These are phyloP conservation scores for Psilopogon haemacephalus DNA, from an alignment of 2,113 vertebrate genomes.

Conservation along the genomic window DNA sequence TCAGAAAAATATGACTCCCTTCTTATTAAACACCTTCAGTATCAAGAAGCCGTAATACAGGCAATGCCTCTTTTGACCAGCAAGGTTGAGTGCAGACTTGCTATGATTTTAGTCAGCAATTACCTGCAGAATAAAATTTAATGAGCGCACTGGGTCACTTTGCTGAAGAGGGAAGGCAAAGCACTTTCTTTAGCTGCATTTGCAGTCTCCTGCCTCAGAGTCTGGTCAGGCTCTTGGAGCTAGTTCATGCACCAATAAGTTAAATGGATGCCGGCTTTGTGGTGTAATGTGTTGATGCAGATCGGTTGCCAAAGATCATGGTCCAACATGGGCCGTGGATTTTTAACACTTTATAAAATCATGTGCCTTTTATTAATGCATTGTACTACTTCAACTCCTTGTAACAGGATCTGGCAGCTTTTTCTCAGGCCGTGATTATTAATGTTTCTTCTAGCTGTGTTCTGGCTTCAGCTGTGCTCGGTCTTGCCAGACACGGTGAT, in stretches of 20 bases:
- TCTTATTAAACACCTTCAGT: slow-evolving; percentile 7
- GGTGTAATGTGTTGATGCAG: background rate
- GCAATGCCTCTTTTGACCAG: background rate
- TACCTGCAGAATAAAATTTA: slow-evolving; percentile 34
- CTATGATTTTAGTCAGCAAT: slow-evolving; percentile 24
- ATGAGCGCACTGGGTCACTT: background rate
- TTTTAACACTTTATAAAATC: background rate
- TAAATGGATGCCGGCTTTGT: rapidly evolving
- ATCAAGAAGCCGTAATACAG: background rate
- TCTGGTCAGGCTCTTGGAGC: background rate
- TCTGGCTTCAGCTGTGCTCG: background rate
- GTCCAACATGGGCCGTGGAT: background rate
- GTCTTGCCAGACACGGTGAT: background rate
- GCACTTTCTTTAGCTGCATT: background rate
- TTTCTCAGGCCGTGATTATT: background rate
- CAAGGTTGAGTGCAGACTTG: background rate
- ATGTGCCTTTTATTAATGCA: background rate
- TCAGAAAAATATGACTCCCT: slow-evolving; percentile 16
- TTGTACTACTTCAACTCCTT: background rate
- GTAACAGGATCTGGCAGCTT: background rate
- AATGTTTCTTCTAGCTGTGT: background rate
- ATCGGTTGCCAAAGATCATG: background rate
- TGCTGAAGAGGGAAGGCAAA: background rate
- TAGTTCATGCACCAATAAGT: background rate
- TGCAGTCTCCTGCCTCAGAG: background rate